phyloP scores from a whole-genome alignment of 2,888 invertebrate species.

The Helicoverpa assulta region DNA sequence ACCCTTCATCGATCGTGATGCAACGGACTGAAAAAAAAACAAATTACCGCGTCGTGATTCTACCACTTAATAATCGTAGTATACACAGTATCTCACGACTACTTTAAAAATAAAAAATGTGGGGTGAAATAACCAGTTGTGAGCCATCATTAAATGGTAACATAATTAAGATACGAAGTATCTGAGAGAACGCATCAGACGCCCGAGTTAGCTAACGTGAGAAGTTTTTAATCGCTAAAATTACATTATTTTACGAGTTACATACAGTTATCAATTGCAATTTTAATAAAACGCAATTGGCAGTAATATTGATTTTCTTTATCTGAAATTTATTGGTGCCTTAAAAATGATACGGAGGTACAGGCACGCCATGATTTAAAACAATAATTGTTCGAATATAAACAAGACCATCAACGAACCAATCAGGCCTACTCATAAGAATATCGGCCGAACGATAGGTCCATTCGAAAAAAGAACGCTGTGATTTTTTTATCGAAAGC shows the following conservation, averaged over 20 bases:
- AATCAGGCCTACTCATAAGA: slow-evolving; percentile 69
- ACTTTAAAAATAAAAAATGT: slow-evolving; percentile 83
- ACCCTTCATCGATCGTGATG: slow-evolving; percentile 84
- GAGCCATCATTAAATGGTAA: slow-evolving; percentile 48
- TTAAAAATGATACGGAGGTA: not conserved
- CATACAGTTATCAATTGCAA: not conserved
- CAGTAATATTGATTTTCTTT: not conserved
- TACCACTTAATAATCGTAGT: slow-evolving; percentile 88
- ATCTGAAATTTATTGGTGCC: not conserved
- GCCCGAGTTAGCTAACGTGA: slow-evolving; percentile 7
- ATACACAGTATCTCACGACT: slow-evolving; percentile 88
- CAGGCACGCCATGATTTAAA: slow-evolving; percentile 5
- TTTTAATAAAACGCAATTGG: not conserved
- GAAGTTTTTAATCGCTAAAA: slow-evolving; percentile 11
- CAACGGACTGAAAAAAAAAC: slow-evolving; percentile 73
- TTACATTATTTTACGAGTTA: not conserved
- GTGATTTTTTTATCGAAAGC: slow-evolving; percentile 88
- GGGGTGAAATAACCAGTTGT: slow-evolving; percentile 60
- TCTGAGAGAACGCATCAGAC: slow-evolving; percentile 12
- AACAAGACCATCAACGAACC: slow-evolving; percentile 39
- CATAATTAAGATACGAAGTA: slow-evolving; percentile 24
- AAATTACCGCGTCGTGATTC: slow-evolving; percentile 85
- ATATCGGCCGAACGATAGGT: slow-evolving; percentile 81
- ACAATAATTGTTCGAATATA: slow-evolving; percentile 7
- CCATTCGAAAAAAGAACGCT: slow-evolving; percentile 82